Evolutionary conservation across 1,140 invertebrate species (phyloP).

Genomic region (Atta cephalotes): DNA sequence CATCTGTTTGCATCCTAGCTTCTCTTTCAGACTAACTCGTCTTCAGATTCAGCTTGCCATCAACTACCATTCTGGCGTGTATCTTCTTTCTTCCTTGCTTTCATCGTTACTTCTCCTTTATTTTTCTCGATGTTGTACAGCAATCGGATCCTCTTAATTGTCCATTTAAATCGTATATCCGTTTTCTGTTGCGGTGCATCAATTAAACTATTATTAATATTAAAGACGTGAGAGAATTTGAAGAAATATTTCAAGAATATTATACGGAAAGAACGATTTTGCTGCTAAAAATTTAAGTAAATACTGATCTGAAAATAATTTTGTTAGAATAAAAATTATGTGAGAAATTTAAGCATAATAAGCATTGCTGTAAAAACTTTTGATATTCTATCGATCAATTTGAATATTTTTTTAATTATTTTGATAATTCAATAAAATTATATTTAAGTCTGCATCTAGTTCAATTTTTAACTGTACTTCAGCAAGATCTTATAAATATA

Average conservation of each 20-base stretch:
- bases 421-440: background rate
- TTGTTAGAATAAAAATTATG: too few relatives aligned
- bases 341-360: too few relatives aligned
- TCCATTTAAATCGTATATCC: conserved; percentile 35
- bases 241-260: conserved; percentile 11
- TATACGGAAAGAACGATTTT: background rate
- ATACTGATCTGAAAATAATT: too few relatives aligned
- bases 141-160: conserved; percentile 32
- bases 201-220: conserved; percentile 17
- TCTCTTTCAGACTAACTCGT: conserved; percentile 62
- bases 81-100: background rate
- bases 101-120: conserved; percentile 7
- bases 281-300: too few relatives aligned
- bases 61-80: conserved; percentile 44
- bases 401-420: background rate
- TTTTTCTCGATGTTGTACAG: background rate
- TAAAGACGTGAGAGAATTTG: background rate
- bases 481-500: too few relatives aligned
- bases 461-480: too few relatives aligned
- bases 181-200: background rate
- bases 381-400: too few relatives aligned
- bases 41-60: conserved; percentile 62
- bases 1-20: conserved; percentile 77
- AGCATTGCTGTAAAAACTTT: too few relatives aligned
- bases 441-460: too few relatives aligned